Evolutionary conservation across 2,797 vertebrate genomes (phyloP).

Genomic region (Syngnathus acus): DNA sequence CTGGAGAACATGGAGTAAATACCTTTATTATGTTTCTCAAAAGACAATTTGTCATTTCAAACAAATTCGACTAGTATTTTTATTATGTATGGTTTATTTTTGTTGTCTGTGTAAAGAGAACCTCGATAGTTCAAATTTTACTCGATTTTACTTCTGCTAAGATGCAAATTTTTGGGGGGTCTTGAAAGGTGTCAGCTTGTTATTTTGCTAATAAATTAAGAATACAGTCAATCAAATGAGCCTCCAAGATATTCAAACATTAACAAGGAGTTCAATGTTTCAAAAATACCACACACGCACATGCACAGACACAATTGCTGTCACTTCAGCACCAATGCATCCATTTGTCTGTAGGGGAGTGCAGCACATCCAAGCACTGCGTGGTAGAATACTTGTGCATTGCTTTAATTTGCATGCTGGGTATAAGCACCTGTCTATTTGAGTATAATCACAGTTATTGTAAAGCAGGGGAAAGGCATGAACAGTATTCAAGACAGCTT

Average conservation of each 20-base stretch:
- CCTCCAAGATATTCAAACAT: slow-evolving; percentile 4
- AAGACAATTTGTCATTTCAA: too few relatives aligned
- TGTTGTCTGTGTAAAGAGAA: too few relatives aligned
- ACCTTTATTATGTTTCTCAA: too few relatives aligned
- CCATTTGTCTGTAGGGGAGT: slow-evolving; percentile 33
- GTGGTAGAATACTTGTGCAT: slow-evolving; percentile 22
- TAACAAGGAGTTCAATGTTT: background rate
- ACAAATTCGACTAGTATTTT: too few relatives aligned
- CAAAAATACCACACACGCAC: slow-evolving; percentile 1
- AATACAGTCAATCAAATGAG: background rate
- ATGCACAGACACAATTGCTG: slow-evolving; percentile 16
- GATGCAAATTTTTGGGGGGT: background rate
- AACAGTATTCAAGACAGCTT: slow-evolving; percentile 9
- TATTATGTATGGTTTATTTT: too few relatives aligned
- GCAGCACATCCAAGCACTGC: slow-evolving; percentile 18
- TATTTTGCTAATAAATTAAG: background rate
- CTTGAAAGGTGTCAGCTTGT: background rate
- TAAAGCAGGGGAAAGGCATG: slow-evolving; percentile 4
- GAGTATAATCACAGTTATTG: slow-evolving; percentile 27
- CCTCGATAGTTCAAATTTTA: too few relatives aligned
- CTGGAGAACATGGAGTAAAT: too few relatives aligned
- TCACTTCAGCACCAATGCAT: slow-evolving; percentile 28
- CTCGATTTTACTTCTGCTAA: too few relatives aligned
- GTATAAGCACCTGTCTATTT: slow-evolving; percentile 30
- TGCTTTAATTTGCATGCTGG: slow-evolving; percentile 28